Conservation (phyloP, 92 coral and sea anemone genomes). For the Epizoanthus ramosus region DNA sequence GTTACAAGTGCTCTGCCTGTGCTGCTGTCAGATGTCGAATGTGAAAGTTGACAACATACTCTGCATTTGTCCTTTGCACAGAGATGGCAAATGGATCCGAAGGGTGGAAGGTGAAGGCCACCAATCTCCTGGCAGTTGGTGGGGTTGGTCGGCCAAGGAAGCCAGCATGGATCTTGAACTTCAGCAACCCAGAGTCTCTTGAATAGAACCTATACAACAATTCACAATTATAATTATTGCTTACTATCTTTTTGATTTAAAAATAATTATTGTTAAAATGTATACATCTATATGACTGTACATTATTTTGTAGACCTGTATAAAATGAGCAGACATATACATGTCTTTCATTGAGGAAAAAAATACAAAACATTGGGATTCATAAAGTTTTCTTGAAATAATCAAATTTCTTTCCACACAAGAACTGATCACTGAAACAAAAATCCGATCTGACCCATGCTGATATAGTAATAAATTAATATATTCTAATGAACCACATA, state of each 20-base stretch:
- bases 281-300: background rate
- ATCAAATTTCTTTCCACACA: no score
- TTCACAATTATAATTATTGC: background rate
- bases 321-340: no score
- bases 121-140: conserved; percentile 94
- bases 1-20: conserved; percentile 85
- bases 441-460: no score
- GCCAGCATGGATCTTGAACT: conserved; percentile 98
- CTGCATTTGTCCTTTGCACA: conserved; percentile 98
- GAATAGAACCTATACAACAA: conserved; percentile 84
- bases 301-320: background rate
- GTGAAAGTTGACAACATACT: conserved; percentile 99
- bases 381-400: no score
- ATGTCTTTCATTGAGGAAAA: no score
- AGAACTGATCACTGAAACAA: no score
- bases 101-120: conserved; percentile 98
- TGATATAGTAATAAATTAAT: no score
- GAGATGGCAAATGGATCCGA: conserved; percentile 97
- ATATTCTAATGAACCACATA: no score
- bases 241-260: no score
- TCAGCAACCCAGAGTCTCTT: conserved; percentile 95
- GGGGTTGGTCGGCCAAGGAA: conserved; percentile 98
- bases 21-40: conserved; percentile 80
- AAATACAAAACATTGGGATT: no score
- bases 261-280: no score